Evolutionary conservation across 2,888 invertebrate genomes (phyloP).

Genomic region (Crioceris asparagi): DNA sequence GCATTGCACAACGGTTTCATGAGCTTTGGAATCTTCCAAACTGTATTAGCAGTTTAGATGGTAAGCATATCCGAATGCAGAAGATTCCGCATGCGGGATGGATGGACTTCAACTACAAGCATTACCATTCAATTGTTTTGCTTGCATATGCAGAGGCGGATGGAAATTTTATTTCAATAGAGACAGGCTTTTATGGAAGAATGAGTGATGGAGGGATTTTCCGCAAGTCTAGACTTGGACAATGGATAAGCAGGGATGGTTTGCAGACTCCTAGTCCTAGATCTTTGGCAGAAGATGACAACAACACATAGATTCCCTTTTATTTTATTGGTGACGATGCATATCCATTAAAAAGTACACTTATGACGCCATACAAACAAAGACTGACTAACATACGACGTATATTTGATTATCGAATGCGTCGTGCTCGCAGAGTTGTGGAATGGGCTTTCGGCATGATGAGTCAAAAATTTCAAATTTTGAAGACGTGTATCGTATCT

Average conservation of each 20-base stretch:
- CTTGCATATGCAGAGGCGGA: background rate
- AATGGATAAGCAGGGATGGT: background rate
- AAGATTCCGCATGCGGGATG: background rate
- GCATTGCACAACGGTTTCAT: background rate
- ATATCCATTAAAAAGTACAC: too few species aligned
- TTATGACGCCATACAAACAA: too few species aligned
- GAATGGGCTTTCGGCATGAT: too few species aligned
- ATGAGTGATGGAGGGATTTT: conserved; percentile 1
- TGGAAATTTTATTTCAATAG: conserved; percentile 1
- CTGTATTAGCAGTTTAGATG: conserved; percentile 1
- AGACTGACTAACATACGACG: too few species aligned
- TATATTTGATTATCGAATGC: too few species aligned
- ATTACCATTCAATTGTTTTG: conserved; percentile 1
- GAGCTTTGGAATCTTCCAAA: background rate
- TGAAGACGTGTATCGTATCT: too few species aligned
- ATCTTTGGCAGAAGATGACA: background rate
- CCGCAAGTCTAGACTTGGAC: conserved; percentile 1
- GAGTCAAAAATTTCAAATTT: too few species aligned
- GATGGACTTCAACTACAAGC: too few species aligned
- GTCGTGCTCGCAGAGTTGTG: too few species aligned
- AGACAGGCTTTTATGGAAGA: background rate
- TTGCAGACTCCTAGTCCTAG: background rate
- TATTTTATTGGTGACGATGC: background rate
- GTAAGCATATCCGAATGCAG: conserved; percentile 1
- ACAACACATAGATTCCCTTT: background rate